Evolutionary conservation across 2,113 vertebrate species (phyloP), one percentile per base, ranked within the genome.

Genomic region (Amblyornis subalaris): DNA sequence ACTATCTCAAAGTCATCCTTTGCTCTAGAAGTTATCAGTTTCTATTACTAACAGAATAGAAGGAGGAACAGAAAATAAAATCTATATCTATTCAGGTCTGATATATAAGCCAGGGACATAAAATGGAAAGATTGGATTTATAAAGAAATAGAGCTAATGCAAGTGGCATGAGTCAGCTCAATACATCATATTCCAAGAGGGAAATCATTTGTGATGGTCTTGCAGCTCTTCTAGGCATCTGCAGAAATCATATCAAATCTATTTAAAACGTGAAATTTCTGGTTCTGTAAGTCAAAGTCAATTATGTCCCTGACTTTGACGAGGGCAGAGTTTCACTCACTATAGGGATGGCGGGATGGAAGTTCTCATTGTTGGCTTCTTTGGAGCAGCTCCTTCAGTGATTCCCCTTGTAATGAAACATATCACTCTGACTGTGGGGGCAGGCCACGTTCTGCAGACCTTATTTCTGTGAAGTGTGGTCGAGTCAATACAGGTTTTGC

Each of bases 151-250:
- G 15, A 61, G 58, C 23, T 70, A 44, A 70, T 44, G 29, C 65
- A 73, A 87, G 58, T 82, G 84, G n/a, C 77, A 87, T 78, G 76
- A 94, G 26, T 92, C 86, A 66, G 51, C 67, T 92, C 67, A 50
- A 53, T 69, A 4, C 20, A 86, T 81, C 79, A 21, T 45, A 24
- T 51, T 64, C 2, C 2, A 40, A 62, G 62, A 75, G 44, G 29
- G 50, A 89, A 96, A 76, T 87, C 1, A 44, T 45, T 85, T 45
- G 51, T 75, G 70, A 92, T 81, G 58, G 70, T 65, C 81, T 62
- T 88, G 77, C 48, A 92, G 66, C 22, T 91, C 74, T 92, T 85
- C 60, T 65, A 89, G 70, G 35, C 54, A 72, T 87, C 81, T 92
- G 66, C 67, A 92, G 80, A 84, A 45, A 76, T 89, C 77, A 35